Conservation (phyloP, 2,888 invertebrate genomes). For the Diloba caeruleocephala region DNA sequence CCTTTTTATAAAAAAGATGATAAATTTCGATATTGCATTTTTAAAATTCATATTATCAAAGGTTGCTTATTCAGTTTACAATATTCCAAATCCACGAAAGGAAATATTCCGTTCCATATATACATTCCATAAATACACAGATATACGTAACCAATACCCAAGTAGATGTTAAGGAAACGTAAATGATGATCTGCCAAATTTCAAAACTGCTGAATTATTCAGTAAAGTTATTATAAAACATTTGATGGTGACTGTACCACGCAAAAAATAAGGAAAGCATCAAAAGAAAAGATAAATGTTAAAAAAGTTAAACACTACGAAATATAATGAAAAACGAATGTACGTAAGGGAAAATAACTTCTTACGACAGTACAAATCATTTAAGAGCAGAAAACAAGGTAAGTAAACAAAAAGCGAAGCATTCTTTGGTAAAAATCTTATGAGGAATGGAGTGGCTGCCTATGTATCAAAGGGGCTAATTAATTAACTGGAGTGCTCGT, state of each 20-base stretch:
- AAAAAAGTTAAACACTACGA: constrained; percentile 14
- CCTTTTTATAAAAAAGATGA: constrained; percentile 8
- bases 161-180: too few relatives aligned
- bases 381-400: constrained; percentile 51
- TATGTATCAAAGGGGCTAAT: constrained; percentile 73
- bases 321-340: constrained; percentile 16
- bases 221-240: too few relatives aligned
- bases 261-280: neutral
- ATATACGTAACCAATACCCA: too few relatives aligned
- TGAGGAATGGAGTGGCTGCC: constrained; percentile 40
- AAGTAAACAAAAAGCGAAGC: constrained; percentile 56
- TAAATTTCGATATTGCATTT: constrained; percentile 28
- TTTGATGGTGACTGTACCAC: too few relatives aligned
- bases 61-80: constrained; percentile 13
- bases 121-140: neutral
- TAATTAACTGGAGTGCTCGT: constrained; percentile 76
- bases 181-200: too few relatives aligned
- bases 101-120: neutral
- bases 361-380: constrained; percentile 42
- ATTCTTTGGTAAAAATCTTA: constrained; percentile 61
- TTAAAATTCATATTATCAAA: constrained; percentile 34
- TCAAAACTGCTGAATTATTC: too few relatives aligned
- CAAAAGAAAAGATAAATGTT: neutral
- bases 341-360: constrained; percentile 23
- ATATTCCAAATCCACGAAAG: constrained; percentile 15